Conservation (phyloP, 2,113 vertebrate genomes). For the Pholis gunnellus region DNA sequence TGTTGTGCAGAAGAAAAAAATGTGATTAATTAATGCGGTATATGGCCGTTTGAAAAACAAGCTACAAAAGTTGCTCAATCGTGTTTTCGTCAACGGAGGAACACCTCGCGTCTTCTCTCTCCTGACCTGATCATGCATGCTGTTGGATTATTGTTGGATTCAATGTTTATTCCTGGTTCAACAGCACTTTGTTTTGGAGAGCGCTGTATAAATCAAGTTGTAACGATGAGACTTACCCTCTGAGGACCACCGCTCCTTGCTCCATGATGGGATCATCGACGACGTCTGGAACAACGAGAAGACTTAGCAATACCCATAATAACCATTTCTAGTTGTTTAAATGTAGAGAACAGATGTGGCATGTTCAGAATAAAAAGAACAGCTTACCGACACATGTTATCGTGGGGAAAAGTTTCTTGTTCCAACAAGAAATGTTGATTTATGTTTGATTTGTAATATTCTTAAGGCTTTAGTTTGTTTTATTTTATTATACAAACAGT, state of each 20-base stretch:
- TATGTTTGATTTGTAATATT: neutral
- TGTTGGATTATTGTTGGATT: neutral
- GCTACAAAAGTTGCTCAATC: neutral
- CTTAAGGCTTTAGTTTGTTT: neutral
- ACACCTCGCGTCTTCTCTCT: neutral
- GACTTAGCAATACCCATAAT: neutral
- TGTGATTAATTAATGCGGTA: too few relatives aligned
- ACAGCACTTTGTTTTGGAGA: neutral
- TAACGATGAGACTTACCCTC: conserved; percentile 71
- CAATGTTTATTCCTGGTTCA: neutral
- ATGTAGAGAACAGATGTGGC: neutral
- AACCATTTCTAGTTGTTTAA: neutral
- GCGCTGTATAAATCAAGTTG: neutral
- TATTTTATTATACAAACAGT: neutral
- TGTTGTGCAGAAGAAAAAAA: neutral
- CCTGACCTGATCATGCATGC: neutral
- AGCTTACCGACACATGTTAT: neutral
- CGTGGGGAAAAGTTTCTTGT: neutral
- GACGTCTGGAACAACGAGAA: conserved; percentile 73
- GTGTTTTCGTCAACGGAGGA: neutral
- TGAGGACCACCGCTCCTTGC: conserved; percentile 77
- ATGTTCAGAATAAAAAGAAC: neutral
- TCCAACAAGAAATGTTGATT: neutral
- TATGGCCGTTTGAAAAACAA: neutral
- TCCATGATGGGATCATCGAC: conserved; percentile 81